Conservation (phyloP, 1,140 invertebrate genomes). For the Ericerus pela region DNA sequence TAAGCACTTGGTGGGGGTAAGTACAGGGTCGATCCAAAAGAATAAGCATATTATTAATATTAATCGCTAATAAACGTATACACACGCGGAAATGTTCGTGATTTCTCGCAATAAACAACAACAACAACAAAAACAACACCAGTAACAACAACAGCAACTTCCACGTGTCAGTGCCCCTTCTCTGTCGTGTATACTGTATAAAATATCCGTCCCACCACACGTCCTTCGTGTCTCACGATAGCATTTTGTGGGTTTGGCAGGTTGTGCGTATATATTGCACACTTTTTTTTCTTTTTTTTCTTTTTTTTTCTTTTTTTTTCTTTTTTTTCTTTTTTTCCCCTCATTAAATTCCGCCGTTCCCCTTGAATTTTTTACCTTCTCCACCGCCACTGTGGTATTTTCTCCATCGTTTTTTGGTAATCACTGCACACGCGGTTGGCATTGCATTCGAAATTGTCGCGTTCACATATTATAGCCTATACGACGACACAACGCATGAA, state of each 20-base stretch:
- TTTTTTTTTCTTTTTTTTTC: no score
- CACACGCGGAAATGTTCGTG: slow-evolving; percentile 3
- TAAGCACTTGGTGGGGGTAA: slow-evolving; percentile 3
- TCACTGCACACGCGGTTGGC: no score
- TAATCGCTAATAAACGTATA: slow-evolving; percentile 9
- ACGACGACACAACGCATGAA: no score
- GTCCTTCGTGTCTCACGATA: slow-evolving; percentile 8
- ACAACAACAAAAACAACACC: no score
- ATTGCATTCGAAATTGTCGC: no score
- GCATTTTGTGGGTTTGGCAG: slow-evolving; percentile 8
- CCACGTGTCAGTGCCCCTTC: slow-evolving; percentile 8
- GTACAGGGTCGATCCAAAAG: background rate
- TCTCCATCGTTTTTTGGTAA: no score
- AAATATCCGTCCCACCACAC: background rate
- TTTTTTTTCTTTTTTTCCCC: no score
- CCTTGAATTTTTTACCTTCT: no score
- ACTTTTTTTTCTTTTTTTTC: background rate
- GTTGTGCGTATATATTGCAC: slow-evolving; percentile 12
- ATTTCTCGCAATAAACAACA: slow-evolving; percentile 12
- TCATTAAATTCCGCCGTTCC: no score
- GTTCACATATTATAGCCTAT: no score
- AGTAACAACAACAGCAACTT: slow-evolving; percentile 12
- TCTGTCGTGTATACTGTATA: no score
- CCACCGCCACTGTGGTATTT: no score
- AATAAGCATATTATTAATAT: slow-evolving; percentile 8